Percentiles rank a stretch among this genome's conserved stretches.
phyloP scores from a whole-genome alignment of 2,113 vertebrate species.

The Redunca redunca region DNA sequence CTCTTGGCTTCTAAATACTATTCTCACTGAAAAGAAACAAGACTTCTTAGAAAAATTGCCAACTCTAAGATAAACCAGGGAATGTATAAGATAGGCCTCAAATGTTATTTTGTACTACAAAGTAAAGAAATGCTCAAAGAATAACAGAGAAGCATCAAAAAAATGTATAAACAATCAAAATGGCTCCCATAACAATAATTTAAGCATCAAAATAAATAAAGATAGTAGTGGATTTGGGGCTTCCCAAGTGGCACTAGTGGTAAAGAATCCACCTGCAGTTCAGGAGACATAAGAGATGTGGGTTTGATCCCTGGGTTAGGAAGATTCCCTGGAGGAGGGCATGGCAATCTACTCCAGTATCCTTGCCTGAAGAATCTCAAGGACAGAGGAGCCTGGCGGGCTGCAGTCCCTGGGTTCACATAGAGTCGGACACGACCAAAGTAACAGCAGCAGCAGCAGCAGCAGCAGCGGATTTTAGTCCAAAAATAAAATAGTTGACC shows the following conservation, averaged over 20 bases:
- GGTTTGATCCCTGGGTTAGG: neutral
- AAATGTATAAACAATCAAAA: neutral
- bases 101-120: neutral
- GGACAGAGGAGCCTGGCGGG: neutral
- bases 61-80: neutral
- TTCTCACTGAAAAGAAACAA: neutral
- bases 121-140: neutral
- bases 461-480: neutral
- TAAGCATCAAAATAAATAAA: neutral
- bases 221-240: neutral
- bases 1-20: neutral
- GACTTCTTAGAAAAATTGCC: neutral
- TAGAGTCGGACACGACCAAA: fast-evolving
- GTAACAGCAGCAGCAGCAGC: neutral
- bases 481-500: neutral
- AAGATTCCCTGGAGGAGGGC: neutral
- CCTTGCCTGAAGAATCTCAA: neutral
- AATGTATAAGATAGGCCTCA: neutral
- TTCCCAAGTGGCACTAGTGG: neutral
- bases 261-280: neutral
- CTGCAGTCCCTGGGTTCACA: neutral
- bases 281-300: neutral
- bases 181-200: neutral
- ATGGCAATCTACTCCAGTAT: neutral
- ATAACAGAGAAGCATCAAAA: neutral